Base-by-base conservation (phyloP, 2,888 invertebrate genomes). In the Nomada lathburiana region DNA sequence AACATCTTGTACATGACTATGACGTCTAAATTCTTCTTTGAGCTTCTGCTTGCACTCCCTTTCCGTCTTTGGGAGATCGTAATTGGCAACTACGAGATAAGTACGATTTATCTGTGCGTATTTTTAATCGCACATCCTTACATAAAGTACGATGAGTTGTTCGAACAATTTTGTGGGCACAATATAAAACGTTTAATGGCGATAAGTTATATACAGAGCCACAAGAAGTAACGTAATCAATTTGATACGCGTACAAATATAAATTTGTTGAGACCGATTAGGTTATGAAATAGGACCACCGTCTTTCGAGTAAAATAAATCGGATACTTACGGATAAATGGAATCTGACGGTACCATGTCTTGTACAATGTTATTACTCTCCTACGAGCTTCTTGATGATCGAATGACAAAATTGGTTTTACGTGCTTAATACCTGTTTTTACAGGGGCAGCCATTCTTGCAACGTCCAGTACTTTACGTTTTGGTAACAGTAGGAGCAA, bases 341-440 rank as follows among this genome's bases (percentile, higher is more conserved):
- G 98, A 82, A 98, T 95, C 94, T 98, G 98, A 86, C 98, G 96
- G 94, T 97, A 98, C 98, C 99, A 99, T 76, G 98, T 97, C 94
- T 97, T 98, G 94, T 99, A 99, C 75, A 99, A 95, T 94, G 96
- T 97, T 11, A 98, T 92, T 1, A 98, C 98, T 93, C 98, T 96
- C 92, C 95, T 95, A 89, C 96, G 96, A 1, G 98, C 98, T 93
- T 99, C 98, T 4, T 94, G 95, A 60, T 94, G 94, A 93, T 96
- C 96, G 71, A 96, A 90, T 0, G 99, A 99, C 85, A 99, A 95
- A 90, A 99, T 95, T 47, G 99, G 98, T 93, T 96, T 97, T 47
- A 98, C 98, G 94, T 96, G 96, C 91, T 96, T 96, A 65, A 95
- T 92, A 64, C 94, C 93, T 16, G 52, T 0, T 4, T 20, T 36